Percentiles rank a stretch among this genome's conserved stretches.
phyloP scores from a whole-genome alignment of 2,113 vertebrate genomes.

The Aptenodytes patagonicus region DNA sequence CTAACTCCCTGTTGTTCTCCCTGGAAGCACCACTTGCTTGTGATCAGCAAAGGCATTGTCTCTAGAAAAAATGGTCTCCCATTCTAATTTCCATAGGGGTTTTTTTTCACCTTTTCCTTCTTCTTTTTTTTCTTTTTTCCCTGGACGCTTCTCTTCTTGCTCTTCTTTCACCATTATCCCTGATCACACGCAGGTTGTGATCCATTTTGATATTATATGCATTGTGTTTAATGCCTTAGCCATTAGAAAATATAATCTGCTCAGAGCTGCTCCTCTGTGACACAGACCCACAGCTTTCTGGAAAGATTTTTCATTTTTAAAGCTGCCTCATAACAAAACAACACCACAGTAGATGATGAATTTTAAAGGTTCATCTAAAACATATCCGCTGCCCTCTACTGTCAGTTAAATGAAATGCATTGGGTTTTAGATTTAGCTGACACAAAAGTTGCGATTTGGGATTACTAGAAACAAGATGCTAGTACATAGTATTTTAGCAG shows the following conservation, averaged over 20 bases:
- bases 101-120: not conserved
- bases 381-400: slow-evolving; percentile 13
- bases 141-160: not conserved
- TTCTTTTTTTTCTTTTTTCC: not conserved
- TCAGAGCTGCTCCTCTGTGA: not conserved
- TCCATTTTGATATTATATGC: not conserved
- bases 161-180: not conserved
- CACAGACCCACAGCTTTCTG: not conserved
- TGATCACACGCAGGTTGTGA: not conserved
- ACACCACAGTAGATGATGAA: not conserved
- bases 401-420: not conserved
- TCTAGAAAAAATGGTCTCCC: not conserved
- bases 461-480: not conserved
- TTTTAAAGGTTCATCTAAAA: not conserved
- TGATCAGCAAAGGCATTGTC: not conserved
- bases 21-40: not conserved
- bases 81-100: not conserved
- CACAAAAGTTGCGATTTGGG: not conserved
- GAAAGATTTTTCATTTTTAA: not conserved
- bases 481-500: not conserved
- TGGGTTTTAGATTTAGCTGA: not conserved
- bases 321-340: not conserved
- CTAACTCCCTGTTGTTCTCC: not conserved
- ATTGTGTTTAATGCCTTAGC: not conserved
- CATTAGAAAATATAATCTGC: not conserved